phyloP scores from a whole-genome alignment of 1,140 invertebrate species.

The Drosophila paulistorum region DNA sequence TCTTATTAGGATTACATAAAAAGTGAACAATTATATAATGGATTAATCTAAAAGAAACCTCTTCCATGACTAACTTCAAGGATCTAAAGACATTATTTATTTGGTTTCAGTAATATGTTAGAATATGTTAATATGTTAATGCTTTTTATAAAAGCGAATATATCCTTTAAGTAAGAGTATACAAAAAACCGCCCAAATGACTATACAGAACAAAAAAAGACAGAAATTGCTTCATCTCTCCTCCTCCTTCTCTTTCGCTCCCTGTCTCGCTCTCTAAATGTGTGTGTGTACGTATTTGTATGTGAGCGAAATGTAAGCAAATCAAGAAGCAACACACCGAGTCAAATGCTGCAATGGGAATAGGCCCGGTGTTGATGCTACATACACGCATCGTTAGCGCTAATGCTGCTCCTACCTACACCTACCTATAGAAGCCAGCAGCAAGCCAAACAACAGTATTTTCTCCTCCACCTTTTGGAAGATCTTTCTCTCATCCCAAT shows the following conservation, averaged over 20 bases:
- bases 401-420: constrained; percentile 34
- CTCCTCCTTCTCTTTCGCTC: neutral
- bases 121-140: no score
- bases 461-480: neutral
- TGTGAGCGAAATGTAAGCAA: constrained; percentile 68
- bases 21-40: no score
- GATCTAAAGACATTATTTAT: no score
- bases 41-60: no score
- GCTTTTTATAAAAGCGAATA: no score
- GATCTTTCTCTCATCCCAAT: neutral
- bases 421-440: neutral
- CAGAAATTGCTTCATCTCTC: no score
- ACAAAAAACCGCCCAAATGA: constrained; percentile 55
- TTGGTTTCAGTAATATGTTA: no score
- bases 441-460: neutral
- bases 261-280: constrained; percentile 42
- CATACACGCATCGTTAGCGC: constrained; percentile 40
- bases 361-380: constrained; percentile 41
- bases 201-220: constrained; percentile 56
- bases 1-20: no score
- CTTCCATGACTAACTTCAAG: no score
- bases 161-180: no score
- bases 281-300: constrained; percentile 51
- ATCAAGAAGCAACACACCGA: constrained; percentile 65
- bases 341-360: constrained; percentile 70